Conservation (phyloP, 92 coral and sea anemone genomes). For the Blastomussa wellsi region DNA sequence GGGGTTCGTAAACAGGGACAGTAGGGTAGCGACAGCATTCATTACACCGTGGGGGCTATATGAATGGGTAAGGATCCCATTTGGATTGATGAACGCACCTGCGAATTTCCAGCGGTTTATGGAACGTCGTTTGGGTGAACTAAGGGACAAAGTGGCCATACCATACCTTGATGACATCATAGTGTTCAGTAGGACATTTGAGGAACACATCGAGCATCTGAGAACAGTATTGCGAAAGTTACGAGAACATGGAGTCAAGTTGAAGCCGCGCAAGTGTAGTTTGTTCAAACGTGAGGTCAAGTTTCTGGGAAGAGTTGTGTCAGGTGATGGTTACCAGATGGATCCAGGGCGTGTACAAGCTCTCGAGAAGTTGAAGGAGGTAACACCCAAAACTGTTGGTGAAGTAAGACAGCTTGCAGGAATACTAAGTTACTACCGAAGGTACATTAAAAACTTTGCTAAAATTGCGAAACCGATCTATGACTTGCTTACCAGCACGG, state of each 20-base stretch:
- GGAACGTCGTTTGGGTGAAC: conserved; percentile 45
- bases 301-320: conserved; percentile 38
- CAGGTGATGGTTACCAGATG: conserved; percentile 40
- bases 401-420: conserved; percentile 57
- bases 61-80: conserved; percentile 41
- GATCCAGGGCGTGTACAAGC: conserved; percentile 36
- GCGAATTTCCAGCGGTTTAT: conserved; percentile 50
- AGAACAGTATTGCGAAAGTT: conserved; percentile 34
- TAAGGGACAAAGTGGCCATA: not conserved
- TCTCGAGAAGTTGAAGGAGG: conserved; percentile 20
- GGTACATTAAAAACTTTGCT: conserved; percentile 44
- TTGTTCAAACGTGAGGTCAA: conserved; percentile 34
- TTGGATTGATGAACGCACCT: conserved; percentile 49
- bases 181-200: conserved; percentile 2
- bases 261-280: conserved; percentile 41
- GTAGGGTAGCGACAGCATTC: conserved; percentile 44
- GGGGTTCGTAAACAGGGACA: conserved; percentile 25
- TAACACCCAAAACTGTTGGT: conserved; percentile 51
- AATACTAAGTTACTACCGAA: conserved; percentile 50
- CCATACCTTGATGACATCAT: conserved; percentile 12
- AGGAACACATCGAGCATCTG: conserved; percentile 33
- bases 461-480: conserved; percentile 56
- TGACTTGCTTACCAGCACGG: conserved; percentile 43
- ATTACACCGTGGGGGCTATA: too few species aligned
- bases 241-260: conserved; percentile 36